These are phyloP conservation scores for Miltochrista miniata DNA, from an alignment of 2,888 invertebrate genomes.

Conservation along the genomic window DNA sequence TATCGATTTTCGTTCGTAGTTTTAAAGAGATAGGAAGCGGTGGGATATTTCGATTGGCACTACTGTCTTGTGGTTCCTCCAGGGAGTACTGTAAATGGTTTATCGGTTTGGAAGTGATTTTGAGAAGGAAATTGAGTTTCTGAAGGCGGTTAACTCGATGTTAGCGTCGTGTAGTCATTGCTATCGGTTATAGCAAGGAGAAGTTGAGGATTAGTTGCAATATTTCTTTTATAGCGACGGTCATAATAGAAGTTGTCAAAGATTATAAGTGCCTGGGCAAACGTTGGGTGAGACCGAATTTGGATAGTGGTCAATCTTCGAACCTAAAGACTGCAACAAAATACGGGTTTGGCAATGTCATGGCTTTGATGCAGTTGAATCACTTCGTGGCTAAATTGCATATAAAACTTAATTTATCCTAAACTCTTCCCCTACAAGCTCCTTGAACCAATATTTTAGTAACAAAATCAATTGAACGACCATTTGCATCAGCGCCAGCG, in stretches of 20 bases:
- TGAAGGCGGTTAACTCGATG: slow-evolving; percentile 29
- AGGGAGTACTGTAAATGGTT: slow-evolving; percentile 24
- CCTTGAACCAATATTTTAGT: slow-evolving; percentile 53
- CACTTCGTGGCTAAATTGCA: background rate
- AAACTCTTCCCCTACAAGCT: slow-evolving; percentile 32
- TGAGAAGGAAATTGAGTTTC: slow-evolving; percentile 59
- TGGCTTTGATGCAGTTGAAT: no score
- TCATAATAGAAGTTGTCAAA: no score
- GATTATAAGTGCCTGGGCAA: no score
- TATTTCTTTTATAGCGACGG: no score
- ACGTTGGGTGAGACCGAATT: no score
- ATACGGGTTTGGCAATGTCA: no score
- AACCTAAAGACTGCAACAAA: no score
- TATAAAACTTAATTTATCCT: background rate
- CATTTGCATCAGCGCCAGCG: slow-evolving; percentile 61
- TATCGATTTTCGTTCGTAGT: slow-evolving; percentile 24
- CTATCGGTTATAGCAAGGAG: background rate
- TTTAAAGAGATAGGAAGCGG: slow-evolving; percentile 31
- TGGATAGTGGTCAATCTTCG: no score
- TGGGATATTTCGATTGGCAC: slow-evolving; percentile 33
- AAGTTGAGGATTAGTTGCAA: background rate
- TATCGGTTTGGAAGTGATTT: slow-evolving; percentile 35
- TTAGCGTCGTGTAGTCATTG: slow-evolving; percentile 2
- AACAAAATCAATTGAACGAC: slow-evolving; percentile 69
- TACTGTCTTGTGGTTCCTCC: slow-evolving; percentile 21